Evolutionary conservation across 1,140 invertebrate genomes (phyloP).

Genomic region (Calycopis cecrops): DNA sequence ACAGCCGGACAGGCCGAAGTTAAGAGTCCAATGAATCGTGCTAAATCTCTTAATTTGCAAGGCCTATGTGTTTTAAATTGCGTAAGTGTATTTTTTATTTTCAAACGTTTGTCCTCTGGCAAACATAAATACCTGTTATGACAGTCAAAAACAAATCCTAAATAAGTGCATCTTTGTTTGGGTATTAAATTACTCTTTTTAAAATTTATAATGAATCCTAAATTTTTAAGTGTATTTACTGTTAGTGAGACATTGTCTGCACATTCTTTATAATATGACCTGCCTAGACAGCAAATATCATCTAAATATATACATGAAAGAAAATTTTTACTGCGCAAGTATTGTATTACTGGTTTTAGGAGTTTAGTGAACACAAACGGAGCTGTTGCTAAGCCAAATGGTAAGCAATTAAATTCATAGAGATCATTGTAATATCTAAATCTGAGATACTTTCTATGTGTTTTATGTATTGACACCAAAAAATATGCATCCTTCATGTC

Average conservation of each 20-base stretch:
- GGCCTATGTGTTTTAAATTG: neutral
- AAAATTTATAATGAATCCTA: too few relatives aligned
- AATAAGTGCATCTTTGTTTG: too few relatives aligned
- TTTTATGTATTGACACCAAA: conserved; percentile 12
- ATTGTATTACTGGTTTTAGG: neutral
- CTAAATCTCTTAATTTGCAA: conserved; percentile 19
- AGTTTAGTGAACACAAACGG: conserved; percentile 7
- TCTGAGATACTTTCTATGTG: conserved; percentile 4
- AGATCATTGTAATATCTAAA: neutral
- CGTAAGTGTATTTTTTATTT: neutral
- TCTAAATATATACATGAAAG: neutral
- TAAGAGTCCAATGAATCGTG: conserved; percentile 19
- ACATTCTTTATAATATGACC: too few relatives aligned
- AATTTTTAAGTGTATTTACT: neutral
- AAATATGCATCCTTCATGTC: conserved; percentile 19
- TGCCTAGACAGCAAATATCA: conserved; percentile 1
- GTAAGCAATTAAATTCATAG: conserved; percentile 5
- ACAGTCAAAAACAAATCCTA: conserved; percentile 3
- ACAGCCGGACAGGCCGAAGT: conserved; percentile 22
- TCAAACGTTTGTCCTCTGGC: neutral
- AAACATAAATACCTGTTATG: conserved; percentile 10
- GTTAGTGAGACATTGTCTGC: neutral
- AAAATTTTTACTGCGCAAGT: neutral
- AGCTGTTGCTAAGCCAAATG: conserved; percentile 6
- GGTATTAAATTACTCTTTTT: too few relatives aligned